Evolutionary conservation across 2,888 invertebrate genomes (phyloP).

Genomic region (Polymixis flavicincta): DNA sequence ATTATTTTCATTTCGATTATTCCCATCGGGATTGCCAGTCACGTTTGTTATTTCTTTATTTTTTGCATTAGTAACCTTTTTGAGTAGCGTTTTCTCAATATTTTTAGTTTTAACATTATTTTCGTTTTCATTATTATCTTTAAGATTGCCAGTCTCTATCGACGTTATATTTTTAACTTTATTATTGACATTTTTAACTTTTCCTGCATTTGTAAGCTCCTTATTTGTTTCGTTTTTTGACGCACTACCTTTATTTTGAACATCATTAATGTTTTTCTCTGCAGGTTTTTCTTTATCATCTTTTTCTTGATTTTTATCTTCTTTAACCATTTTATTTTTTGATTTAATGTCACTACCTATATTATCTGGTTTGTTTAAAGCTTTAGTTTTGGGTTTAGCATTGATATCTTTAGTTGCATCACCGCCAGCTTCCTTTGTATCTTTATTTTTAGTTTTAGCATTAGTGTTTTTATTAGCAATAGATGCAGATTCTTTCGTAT

Average conservation of each 20-base stretch:
- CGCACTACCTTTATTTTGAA: not conserved
- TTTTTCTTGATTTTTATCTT: not conserved
- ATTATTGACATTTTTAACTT: not conserved
- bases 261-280: not conserved
- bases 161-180: constrained; percentile 23
- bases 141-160: not conserved
- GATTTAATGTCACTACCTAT: not conserved
- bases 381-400: constrained; percentile 28
- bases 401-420: constrained; percentile 30
- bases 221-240: constrained; percentile 7
- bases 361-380: constrained; percentile 7
- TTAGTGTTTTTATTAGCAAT: constrained; percentile 9
- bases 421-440: not conserved
- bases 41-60: constrained; percentile 19
- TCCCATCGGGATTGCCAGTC: not conserved
- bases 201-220: not conserved
- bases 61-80: constrained; percentile 17
- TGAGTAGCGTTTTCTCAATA: constrained; percentile 7
- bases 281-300: not conserved
- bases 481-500: constrained; percentile 14
- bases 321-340: constrained; percentile 12
- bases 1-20: not conserved
- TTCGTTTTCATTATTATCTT: not conserved
- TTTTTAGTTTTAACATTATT: constrained; percentile 7
- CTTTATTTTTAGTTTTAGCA: constrained; percentile 17